phyloP scores from a whole-genome alignment of 2,888 invertebrate genomes.

The Galerucella calmariensis region DNA sequence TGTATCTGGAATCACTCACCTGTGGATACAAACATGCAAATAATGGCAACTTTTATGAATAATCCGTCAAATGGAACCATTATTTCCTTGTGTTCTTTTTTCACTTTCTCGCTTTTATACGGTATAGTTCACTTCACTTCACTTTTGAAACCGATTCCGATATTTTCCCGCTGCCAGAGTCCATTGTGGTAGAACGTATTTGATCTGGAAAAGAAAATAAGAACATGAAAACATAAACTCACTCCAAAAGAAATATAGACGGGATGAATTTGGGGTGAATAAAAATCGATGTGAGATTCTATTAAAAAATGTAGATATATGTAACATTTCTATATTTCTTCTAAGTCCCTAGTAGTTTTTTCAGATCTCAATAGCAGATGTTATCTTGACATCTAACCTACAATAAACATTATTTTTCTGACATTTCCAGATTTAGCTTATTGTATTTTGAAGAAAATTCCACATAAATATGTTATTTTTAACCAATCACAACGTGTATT shows the following conservation, averaged over 20 bases:
- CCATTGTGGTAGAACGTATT: neutral
- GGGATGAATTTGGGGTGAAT: too few species aligned
- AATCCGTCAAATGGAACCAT: slow-evolving; percentile 53
- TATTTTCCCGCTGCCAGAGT: neutral
- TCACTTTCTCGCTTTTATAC: slow-evolving; percentile 19
- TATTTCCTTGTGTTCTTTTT: slow-evolving; percentile 43
- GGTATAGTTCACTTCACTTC: slow-evolving; percentile 39
- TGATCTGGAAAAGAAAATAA: neutral
- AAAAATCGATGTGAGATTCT: neutral
- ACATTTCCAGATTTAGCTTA: too few species aligned
- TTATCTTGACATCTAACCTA: too few species aligned
- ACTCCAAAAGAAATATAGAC: neutral
- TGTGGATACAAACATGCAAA: slow-evolving; percentile 54
- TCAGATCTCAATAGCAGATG: too few species aligned
- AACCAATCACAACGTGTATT: too few species aligned
- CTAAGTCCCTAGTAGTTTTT: too few species aligned
- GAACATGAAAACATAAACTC: too few species aligned
- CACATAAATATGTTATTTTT: too few species aligned
- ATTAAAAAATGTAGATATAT: too few species aligned
- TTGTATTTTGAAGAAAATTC: too few species aligned
- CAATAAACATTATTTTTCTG: too few species aligned
- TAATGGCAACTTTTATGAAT: slow-evolving; percentile 51
- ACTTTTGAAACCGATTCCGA: slow-evolving; percentile 28
- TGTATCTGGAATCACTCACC: slow-evolving; percentile 46
- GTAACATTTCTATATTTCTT: too few species aligned